Evolutionary conservation across 2,797 vertebrate species (phyloP).

Genomic region (Cynopterus sphinx): DNA sequence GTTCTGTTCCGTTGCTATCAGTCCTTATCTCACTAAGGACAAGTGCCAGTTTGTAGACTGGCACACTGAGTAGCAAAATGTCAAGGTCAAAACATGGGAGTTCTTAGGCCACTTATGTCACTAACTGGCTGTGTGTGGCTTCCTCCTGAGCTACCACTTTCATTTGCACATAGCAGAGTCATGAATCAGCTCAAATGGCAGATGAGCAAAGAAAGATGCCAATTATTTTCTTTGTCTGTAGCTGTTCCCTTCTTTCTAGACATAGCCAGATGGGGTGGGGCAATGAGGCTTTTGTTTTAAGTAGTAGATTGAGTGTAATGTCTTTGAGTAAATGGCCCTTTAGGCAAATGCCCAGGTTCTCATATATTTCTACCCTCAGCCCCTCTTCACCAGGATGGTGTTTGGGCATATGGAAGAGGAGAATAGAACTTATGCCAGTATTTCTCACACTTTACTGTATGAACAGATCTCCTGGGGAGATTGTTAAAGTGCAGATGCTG

Average conservation of each 20-base stretch:
- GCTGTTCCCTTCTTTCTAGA: not conserved
- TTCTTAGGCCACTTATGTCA: not conserved
- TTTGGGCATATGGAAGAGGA: not conserved
- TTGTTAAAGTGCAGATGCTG: not conserved
- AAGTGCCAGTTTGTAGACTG: conserved; percentile 2
- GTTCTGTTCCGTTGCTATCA: not conserved
- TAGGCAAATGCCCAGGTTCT: not conserved
- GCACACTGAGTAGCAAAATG: not conserved
- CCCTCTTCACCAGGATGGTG: not conserved
- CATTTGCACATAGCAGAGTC: not conserved
- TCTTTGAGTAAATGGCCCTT: not conserved
- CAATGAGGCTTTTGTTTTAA: not conserved
- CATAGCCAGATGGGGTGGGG: not conserved
- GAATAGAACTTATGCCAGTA: not conserved
- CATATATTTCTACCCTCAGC: not conserved
- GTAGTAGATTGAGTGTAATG: not conserved
- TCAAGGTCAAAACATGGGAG: not conserved
- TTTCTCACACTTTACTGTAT: not conserved
- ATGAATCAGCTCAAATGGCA: not conserved
- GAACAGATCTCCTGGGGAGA: not conserved
- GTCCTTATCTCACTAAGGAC: not conserved
- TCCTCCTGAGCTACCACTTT: not conserved
- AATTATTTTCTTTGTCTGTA: not conserved
- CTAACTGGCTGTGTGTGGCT: not conserved
- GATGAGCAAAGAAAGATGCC: not conserved